These are phyloP conservation scores for Erebia epiphron DNA, from an alignment of 2,888 invertebrate species.

Conservation along the genomic window DNA sequence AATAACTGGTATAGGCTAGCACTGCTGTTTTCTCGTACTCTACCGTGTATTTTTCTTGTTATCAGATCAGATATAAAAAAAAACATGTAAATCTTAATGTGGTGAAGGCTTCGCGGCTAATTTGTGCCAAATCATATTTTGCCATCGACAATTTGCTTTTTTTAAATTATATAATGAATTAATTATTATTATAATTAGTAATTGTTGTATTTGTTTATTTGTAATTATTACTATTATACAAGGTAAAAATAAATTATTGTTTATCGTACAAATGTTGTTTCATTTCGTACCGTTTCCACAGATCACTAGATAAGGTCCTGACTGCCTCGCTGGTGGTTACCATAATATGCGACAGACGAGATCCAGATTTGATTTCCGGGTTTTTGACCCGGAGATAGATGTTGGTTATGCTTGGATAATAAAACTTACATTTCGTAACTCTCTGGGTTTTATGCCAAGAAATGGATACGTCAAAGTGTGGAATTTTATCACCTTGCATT, in stretches of 20 bases:
- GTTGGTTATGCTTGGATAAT: no score
- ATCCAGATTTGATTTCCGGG: no score
- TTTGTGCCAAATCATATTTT: slow-evolving; percentile 77
- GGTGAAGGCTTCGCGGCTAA: slow-evolving; percentile 51
- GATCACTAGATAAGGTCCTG: not conserved
- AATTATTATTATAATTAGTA: not conserved
- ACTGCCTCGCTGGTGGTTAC: no score
- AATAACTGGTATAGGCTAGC: no score
- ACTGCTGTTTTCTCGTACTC: no score
- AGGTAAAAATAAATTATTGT: slow-evolving; percentile 62
- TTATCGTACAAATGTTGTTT: slow-evolving; percentile 32
- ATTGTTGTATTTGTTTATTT: slow-evolving; percentile 33
- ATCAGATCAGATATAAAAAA: not conserved
- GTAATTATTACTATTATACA: slow-evolving; percentile 31
- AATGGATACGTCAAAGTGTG: no score
- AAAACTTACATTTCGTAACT: no score
- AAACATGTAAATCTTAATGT: not conserved
- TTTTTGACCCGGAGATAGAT: no score
- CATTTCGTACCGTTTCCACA: slow-evolving; percentile 2
- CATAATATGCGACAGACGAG: no score
- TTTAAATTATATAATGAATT: slow-evolving; percentile 18
- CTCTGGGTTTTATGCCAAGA: no score
- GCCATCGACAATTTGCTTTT: slow-evolving; percentile 51
- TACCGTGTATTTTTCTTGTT: no score
- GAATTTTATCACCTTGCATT: no score